Evolutionary conservation across 2,113 vertebrate species (phyloP).

Genomic region (Phyllostomus discolor): DNA sequence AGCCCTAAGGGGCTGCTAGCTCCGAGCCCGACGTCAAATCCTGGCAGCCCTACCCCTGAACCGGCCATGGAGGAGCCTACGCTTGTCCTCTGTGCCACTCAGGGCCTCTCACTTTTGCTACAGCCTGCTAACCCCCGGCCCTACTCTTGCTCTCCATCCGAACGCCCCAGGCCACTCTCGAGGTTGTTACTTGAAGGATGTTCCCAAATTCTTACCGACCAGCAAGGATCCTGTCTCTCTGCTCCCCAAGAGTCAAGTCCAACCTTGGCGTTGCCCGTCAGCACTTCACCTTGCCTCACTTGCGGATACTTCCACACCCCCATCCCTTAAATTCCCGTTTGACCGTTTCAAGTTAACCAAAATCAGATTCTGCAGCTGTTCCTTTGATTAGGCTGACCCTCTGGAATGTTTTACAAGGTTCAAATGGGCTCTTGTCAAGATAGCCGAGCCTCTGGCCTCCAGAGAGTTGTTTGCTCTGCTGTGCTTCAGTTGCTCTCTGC

Average conservation of each 20-base stretch:
- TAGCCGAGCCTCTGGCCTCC: not conserved
- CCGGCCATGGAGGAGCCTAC: not conserved
- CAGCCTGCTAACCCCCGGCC: not conserved
- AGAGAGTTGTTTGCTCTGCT: not conserved
- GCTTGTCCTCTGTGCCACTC: rapidly evolving
- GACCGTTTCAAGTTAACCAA: not conserved
- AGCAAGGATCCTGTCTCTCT: not conserved
- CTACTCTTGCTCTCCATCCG: not conserved
- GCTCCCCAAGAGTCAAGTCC: not conserved
- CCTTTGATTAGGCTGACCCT: not conserved
- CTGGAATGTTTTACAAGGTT: not conserved
- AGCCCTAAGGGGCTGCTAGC: too few relatives aligned
- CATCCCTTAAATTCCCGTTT: too few relatives aligned
- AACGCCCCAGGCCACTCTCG: too few relatives aligned
- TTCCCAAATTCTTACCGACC: not conserved
- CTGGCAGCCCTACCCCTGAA: not conserved
- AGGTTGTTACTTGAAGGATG: too few relatives aligned
- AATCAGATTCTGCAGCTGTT: not conserved
- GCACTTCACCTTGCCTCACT: not conserved
- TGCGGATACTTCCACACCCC: too few relatives aligned
- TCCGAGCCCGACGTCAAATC: rapidly evolving
- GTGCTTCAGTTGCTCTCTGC: not conserved
- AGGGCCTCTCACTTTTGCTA: not conserved
- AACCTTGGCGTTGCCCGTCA: rapidly evolving
- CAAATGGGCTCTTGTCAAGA: not conserved